These are phyloP conservation scores for Phoronis australis DNA, from an alignment of 2,888 invertebrate genomes.

Conservation along the genomic window DNA sequence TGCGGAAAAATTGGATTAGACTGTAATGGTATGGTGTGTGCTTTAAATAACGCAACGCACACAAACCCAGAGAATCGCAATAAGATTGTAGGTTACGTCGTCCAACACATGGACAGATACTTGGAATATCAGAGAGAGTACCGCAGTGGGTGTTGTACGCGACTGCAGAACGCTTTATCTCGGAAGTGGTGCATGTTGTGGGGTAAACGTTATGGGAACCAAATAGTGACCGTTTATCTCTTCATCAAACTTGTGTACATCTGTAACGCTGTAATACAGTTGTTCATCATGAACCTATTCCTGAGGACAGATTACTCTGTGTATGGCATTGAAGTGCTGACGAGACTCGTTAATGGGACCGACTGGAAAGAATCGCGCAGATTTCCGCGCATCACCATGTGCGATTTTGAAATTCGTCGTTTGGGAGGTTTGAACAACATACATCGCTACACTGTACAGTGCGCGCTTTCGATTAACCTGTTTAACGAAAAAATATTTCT, in stretches of 20 bases:
- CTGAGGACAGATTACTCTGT: conserved; percentile 50
- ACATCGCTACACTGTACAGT: no score
- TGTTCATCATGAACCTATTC: conserved; percentile 55
- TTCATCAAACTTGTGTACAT: conserved; percentile 52
- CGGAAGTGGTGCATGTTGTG: conserved; percentile 42
- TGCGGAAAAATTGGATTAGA: conserved; percentile 56
- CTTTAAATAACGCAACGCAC: conserved; percentile 51
- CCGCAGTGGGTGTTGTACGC: conserved; percentile 39
- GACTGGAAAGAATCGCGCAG: no score
- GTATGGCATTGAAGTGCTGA: conserved; percentile 54
- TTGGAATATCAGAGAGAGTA: conserved; percentile 48
- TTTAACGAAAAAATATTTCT: conserved; percentile 52
- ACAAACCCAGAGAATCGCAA: conserved; percentile 53
- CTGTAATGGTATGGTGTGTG: conserved; percentile 49
- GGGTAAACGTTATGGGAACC: conserved; percentile 55
- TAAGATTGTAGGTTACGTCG: conserved; percentile 54
- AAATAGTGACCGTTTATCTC: conserved; percentile 52
- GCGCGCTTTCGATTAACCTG: no score
- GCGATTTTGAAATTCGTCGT: conserved; percentile 50
- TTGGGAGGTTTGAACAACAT: conserved; percentile 47
- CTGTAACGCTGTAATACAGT: conserved; percentile 52
- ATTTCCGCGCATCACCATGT: conserved; percentile 49
- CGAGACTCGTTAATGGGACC: conserved; percentile 50
- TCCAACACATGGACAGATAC: conserved; percentile 56
- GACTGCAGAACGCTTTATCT: conserved; percentile 38